Percentiles rank a stretch among this genome's conserved stretches.
phyloP scores from a whole-genome alignment of 2,797 vertebrate species.

The Telmatherina bonti region DNA sequence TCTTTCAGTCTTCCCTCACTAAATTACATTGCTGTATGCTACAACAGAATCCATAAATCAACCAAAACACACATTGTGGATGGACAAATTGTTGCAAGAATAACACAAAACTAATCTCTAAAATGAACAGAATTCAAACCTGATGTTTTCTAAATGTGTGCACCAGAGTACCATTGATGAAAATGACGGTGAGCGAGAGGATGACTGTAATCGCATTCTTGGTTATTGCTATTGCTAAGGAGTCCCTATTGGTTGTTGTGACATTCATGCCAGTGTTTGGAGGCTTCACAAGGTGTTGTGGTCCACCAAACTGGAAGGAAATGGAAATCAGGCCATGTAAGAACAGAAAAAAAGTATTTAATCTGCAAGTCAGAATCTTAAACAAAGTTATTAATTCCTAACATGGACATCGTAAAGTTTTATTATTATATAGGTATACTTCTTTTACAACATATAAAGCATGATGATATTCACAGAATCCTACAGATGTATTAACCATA shows the following conservation, averaged over 20 bases:
- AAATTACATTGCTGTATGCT: no score
- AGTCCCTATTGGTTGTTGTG: constrained; percentile 23
- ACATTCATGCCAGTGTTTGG: constrained; percentile 23
- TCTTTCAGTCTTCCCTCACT: no score
- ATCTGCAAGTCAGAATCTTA: not conserved
- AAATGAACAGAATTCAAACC: constrained; percentile 8
- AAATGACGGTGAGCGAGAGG: constrained; percentile 69
- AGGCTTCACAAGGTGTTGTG: not conserved
- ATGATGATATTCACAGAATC: no score
- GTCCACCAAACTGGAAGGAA: not conserved
- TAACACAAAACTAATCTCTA: not conserved
- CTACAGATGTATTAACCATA: no score
- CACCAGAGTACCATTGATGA: constrained; percentile 68
- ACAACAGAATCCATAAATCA: no score
- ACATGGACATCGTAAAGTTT: no score
- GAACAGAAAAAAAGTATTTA: not conserved
- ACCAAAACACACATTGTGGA: no score
- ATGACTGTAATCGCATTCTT: constrained; percentile 69
- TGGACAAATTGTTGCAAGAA: not conserved
- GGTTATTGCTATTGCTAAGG: constrained; percentile 46
- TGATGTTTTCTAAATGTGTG: constrained; percentile 64
- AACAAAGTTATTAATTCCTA: no score
- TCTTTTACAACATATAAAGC: no score
- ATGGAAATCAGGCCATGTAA: not conserved
- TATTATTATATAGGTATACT: no score